Conservation (phyloP, 1,140 invertebrate genomes). For the Drosophila asahinai region DNA sequence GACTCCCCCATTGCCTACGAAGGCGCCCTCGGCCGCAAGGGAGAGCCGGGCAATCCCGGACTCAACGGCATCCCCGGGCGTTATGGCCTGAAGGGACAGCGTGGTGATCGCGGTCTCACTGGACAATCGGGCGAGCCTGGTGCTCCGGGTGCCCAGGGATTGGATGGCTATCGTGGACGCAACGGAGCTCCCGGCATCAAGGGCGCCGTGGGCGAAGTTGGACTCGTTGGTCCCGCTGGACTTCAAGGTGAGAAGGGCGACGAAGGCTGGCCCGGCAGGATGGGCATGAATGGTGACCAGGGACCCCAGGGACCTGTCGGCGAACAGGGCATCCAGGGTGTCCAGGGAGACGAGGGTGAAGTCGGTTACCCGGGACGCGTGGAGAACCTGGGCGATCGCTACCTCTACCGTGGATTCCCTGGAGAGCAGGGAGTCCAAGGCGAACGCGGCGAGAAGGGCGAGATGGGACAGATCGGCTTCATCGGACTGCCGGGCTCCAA, state of each 20-base stretch:
- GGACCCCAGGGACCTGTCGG: conserved; percentile 52
- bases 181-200: conserved; percentile 86
- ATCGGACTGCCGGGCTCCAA: conserved; percentile 84
- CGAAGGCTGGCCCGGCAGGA: conserved; percentile 85
- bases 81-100: conserved; percentile 85
- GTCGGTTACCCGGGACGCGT: conserved; percentile 85
- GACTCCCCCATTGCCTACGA: conserved; percentile 70
- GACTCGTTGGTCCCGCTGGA: conserved; percentile 87
- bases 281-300: conserved; percentile 86
- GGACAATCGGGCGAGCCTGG: conserved; percentile 86
- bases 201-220: conserved; percentile 87
- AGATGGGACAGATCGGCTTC: conserved; percentile 85
- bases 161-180: conserved; percentile 85
- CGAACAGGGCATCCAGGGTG: conserved; percentile 56
- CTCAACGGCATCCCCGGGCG: conserved; percentile 76
- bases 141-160: conserved; percentile 86
- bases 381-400: conserved; percentile 3
- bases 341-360: conserved; percentile 80
- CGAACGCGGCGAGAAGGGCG: conserved; percentile 85
- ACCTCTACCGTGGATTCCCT: conserved; percentile 27
- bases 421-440: conserved; percentile 85
- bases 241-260: conserved; percentile 86
- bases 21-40: conserved; percentile 86
- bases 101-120: conserved; percentile 85
- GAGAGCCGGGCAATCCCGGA: conserved; percentile 85